These are phyloP conservation scores for Drosophila biarmipes DNA, from an alignment of 1,140 invertebrate species.

Conservation along the genomic window DNA sequence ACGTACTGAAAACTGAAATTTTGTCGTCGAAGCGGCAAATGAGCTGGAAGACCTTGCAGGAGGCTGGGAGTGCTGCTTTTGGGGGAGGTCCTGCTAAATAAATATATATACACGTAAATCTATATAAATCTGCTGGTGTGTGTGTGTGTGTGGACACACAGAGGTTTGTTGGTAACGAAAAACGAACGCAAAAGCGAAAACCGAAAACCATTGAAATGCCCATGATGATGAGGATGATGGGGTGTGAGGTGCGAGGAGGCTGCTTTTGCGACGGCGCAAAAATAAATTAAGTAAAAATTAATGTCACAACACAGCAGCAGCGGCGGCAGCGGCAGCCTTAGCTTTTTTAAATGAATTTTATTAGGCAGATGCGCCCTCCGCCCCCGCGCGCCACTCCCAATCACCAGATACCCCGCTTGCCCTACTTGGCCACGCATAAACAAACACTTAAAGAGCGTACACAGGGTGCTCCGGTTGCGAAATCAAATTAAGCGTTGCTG, in stretches of 20 bases:
- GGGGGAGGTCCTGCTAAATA: slow-evolving; percentile 44
- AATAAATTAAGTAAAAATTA: slow-evolving; percentile 84
- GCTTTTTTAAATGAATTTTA: slow-evolving; percentile 79
- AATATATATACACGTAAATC: slow-evolving; percentile 43
- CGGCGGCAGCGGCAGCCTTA: slow-evolving; percentile 19
- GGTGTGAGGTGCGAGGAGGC: slow-evolving; percentile 34
- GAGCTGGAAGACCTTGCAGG: slow-evolving; percentile 62
- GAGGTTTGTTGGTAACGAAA: slow-evolving; percentile 65
- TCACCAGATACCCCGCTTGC: slow-evolving; percentile 6
- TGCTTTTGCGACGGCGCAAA: slow-evolving; percentile 75
- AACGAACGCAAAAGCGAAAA: slow-evolving; percentile 65
- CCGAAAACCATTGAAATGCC: slow-evolving; percentile 57
- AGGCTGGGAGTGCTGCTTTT: background rate
- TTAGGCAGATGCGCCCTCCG: slow-evolving; percentile 57
- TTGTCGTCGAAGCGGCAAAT: slow-evolving; percentile 82
- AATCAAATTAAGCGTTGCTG: slow-evolving; percentile 70
- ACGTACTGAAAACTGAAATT: slow-evolving; percentile 79
- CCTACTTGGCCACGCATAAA: slow-evolving; percentile 69
- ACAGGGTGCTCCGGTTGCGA: slow-evolving; percentile 48
- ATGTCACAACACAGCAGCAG: slow-evolving; percentile 62
- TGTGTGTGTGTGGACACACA: slow-evolving; percentile 38
- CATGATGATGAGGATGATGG: slow-evolving; percentile 16
- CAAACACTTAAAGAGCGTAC: slow-evolving; percentile 77
- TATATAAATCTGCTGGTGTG: slow-evolving; percentile 37
- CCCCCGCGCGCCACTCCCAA: background rate